Evolutionary conservation across 30 jellyfish, hydroid and myxozoan species (phyloP), one percentile per base, ranked within the genome.

Genomic region (Phacellophora camtschatica): DNA sequence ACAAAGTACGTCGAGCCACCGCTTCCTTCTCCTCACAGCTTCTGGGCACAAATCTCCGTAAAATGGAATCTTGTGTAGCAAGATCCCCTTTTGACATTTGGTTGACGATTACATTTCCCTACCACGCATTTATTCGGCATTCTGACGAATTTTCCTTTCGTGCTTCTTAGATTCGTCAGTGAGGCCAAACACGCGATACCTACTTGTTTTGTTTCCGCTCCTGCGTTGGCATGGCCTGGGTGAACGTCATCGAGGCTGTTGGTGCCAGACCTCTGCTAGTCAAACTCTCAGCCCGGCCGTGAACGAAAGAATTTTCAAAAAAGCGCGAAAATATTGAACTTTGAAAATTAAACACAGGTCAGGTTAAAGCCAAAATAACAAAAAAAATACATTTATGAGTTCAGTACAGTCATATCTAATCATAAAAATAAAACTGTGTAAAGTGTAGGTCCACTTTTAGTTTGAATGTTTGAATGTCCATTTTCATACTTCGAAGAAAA

Each of bases 231-330:
- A n/a, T n/a, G n/a, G n/a, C 65, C 80, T 66, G 80, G 24, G 80
- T 39, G 80, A 66, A 66, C 80, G 80, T 66, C 80, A 66, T 36
- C 54, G 35, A 32, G 36, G 36, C 55, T 66, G 81, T 66, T 34
- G 67, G 63, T 66, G 36, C 66, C 81, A 66, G 81, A 35, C 81
- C 81, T 41, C 81, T 66, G 55, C 64, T 34, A 35, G 81, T 30
- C 81, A 66, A 66, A 22, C 81, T 66, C 81, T 22, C 0, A 30
- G 1, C 81, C 41, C 81, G 81, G 81, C 81, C 81, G 81, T 66
- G 66, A 34, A 66, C 66, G 66, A 66, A 66, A 11, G 36, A 25
- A 3, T 35, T 32, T 35, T 37, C 61, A 66, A 66, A 66, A 66
- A 66, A 66, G 81, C 81, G 66, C 66, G 81, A 66, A 66, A 16